Conservation (phyloP, 2,797 vertebrate species). For the Hippoglossus hippoglossus region DNA sequence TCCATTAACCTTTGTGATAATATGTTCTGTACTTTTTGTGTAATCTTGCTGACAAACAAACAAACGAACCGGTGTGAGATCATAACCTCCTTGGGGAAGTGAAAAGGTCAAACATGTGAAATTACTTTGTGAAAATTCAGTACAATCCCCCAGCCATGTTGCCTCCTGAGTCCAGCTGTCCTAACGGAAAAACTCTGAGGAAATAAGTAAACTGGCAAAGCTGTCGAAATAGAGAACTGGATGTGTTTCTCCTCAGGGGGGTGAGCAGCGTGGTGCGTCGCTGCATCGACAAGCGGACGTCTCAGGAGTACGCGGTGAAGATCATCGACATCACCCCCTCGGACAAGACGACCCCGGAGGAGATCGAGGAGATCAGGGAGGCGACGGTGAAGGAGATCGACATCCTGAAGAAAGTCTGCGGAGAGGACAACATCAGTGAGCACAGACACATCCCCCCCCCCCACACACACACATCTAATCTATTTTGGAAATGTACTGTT, state of each 20-base stretch:
- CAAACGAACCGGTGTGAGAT: too few relatives aligned
- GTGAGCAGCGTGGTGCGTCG: constrained; percentile 96
- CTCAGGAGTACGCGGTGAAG: constrained; percentile 94
- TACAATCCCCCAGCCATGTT: not conserved
- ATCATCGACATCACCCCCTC: constrained; percentile 95
- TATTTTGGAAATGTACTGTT: not conserved
- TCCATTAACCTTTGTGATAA: too few relatives aligned
- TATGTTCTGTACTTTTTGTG: too few relatives aligned
- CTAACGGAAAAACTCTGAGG: constrained; percentile 15
- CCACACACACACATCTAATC: not conserved
- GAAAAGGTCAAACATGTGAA: too few relatives aligned
- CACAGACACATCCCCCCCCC: too few relatives aligned
- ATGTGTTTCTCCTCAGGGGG: constrained; percentile 83
- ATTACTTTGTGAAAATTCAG: too few relatives aligned
- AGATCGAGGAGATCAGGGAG: constrained; percentile 90
- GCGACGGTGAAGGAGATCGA: constrained; percentile 95
- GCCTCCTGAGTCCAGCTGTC: constrained; percentile 5
- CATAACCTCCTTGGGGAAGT: too few relatives aligned
- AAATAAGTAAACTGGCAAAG: constrained; percentile 1
- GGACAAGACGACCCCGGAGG: constrained; percentile 87
- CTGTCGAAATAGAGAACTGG: not conserved
- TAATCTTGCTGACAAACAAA: too few relatives aligned
- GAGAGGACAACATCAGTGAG: constrained; percentile 95
- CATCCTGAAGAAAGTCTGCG: constrained; percentile 93
- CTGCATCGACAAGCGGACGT: constrained; percentile 89